phyloP scores from a whole-genome alignment of 2,888 invertebrate species.

The Ennomos erosarius region DNA sequence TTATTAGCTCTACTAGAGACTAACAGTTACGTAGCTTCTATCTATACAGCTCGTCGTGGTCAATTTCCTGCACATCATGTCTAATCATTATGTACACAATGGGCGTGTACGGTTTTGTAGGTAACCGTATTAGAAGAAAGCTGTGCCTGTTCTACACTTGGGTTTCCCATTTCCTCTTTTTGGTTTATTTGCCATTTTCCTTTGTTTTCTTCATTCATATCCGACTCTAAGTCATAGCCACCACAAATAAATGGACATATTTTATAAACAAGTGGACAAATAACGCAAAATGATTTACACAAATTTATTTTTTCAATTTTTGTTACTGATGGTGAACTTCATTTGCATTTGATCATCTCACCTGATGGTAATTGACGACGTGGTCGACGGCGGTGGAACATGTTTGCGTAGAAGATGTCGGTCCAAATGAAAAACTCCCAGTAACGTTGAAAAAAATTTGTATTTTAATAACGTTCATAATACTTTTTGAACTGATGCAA shows the following conservation, averaged over 20 bases:
- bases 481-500: no score
- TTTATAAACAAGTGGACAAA: slow-evolving; percentile 59
- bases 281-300: slow-evolving; percentile 48
- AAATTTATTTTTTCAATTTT: slow-evolving; percentile 17
- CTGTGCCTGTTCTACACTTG: slow-evolving; percentile 13
- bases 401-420: no score
- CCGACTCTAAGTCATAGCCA: no score
- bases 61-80: slow-evolving; percentile 58
- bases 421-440: no score
- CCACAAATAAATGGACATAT: slow-evolving; percentile 4
- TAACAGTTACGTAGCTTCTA: slow-evolving; percentile 64
- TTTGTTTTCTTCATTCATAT: slow-evolving; percentile 1
- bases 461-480: no score
- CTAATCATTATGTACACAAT: slow-evolving; percentile 51
- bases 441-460: no score
- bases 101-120: slow-evolving; percentile 32
- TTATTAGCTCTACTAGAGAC: slow-evolving; percentile 66
- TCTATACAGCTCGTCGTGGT: slow-evolving; percentile 51
- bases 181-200: background rate
- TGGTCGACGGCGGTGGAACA: no score
- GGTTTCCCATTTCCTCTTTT: background rate
- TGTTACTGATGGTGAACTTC: no score
- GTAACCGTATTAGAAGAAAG: slow-evolving; percentile 35
- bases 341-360: no score
- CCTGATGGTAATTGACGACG: no score